Percentiles rank a stretch among this genome's conserved stretches.
phyloP scores from a whole-genome alignment of 2,888 invertebrate genomes.

The Resseliella maxima region DNA sequence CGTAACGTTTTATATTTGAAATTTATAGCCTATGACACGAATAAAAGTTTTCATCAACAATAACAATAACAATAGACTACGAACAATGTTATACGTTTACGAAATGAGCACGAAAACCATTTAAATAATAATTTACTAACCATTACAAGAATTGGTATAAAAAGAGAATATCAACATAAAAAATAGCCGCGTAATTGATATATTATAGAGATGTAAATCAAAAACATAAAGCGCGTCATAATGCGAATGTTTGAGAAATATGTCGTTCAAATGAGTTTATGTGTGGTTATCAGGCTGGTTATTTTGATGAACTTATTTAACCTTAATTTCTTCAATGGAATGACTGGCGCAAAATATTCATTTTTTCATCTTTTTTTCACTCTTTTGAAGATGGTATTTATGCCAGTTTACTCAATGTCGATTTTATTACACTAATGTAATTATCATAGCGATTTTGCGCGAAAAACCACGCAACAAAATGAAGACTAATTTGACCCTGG shows the following conservation, averaged over 20 bases:
- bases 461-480: not conserved
- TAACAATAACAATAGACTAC: slow-evolving; percentile 1
- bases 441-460: not conserved
- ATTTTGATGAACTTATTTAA: not conserved
- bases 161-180: too few species aligned
- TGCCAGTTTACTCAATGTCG: not conserved
- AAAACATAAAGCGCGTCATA: not conserved
- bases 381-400: not conserved
- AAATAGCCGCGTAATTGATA: not conserved
- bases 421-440: not conserved
- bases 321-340: not conserved
- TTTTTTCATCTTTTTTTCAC: not conserved
- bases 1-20: too few species aligned
- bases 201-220: not conserved
- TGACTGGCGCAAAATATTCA: not conserved
- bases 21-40: too few species aligned
- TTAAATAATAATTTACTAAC: not conserved
- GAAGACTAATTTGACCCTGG: too few species aligned
- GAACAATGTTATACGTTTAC: not conserved
- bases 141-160: not conserved
- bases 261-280: too few species aligned
- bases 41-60: too few species aligned
- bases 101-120: not conserved
- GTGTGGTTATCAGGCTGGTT: too few species aligned
- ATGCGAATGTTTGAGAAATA: too few species aligned